Evolutionary conservation across 1,140 invertebrate species (phyloP).

Genomic region (Battus philenor): DNA sequence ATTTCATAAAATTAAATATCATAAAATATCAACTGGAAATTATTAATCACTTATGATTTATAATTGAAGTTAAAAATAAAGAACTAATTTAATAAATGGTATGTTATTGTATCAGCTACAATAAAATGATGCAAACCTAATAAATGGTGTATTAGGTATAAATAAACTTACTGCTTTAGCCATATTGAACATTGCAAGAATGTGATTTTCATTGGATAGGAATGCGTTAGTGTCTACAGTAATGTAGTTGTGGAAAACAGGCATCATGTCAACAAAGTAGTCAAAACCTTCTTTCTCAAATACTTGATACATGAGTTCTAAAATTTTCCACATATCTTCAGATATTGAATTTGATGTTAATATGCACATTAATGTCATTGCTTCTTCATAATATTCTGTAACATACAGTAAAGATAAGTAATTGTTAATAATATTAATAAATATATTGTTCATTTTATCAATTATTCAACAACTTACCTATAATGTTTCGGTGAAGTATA

Average conservation of each 20-base stretch:
- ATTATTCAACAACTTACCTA: constrained; percentile 76
- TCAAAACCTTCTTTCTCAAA: constrained; percentile 97
- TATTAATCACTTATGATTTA: too few species aligned
- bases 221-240: constrained; percentile 96
- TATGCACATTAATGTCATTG: constrained; percentile 94
- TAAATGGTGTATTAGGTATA: constrained; percentile 23
- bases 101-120: too few species aligned
- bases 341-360: constrained; percentile 93
- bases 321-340: constrained; percentile 96
- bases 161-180: constrained; percentile 86
- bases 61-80: too few species aligned
- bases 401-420: too few species aligned
- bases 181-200: constrained; percentile 97
- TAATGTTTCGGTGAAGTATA: constrained; percentile 90
- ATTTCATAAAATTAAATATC: too few species aligned
- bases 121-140: too few species aligned
- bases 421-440: constrained; percentile 13
- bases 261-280: constrained; percentile 99
- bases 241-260: constrained; percentile 97
- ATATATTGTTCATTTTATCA: background rate
- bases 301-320: constrained; percentile 85
- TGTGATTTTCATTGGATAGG: constrained; percentile 90
- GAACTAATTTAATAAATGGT: too few species aligned
- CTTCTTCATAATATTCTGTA: constrained; percentile 97
- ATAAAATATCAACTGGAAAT: too few species aligned